Evolutionary conservation across 2,113 vertebrate genomes (phyloP).

Genomic region (Hippoglossus stenolepis): DNA sequence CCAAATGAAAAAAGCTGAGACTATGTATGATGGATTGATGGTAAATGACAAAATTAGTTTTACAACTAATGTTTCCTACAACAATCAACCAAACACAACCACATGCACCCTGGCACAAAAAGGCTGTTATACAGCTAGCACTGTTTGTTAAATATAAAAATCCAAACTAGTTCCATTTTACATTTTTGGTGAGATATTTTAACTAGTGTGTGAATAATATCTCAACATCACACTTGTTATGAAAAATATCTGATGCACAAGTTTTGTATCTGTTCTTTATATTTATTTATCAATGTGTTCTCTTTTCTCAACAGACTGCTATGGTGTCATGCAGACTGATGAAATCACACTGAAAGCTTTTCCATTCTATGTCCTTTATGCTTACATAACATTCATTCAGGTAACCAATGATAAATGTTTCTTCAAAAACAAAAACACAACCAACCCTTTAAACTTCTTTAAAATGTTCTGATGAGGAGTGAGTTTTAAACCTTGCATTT

Average conservation of each 20-base stretch:
- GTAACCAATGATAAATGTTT: conserved; percentile 20
- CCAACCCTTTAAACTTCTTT: not conserved
- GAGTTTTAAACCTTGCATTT: not conserved
- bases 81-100: conserved; percentile 21
- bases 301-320: not conserved
- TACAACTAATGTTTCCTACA: conserved; percentile 9
- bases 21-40: not conserved
- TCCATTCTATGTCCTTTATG: not conserved
- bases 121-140: conserved; percentile 27
- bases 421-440: conserved; percentile 10
- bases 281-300: not conserved
- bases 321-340: too few species aligned
- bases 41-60: conserved; percentile 1
- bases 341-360: not conserved
- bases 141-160: conserved; percentile 35
- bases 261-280: not conserved
- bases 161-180: not conserved
- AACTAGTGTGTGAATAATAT: conserved; percentile 1
- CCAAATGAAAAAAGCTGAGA: not conserved
- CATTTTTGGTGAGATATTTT: conserved; percentile 12
- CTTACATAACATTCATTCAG: conserved; percentile 10
- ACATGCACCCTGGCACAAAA: conserved; percentile 49
- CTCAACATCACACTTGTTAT: not conserved
- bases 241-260: conserved; percentile 3
- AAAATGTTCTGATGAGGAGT: conserved; percentile 13